Evolutionary conservation across 2,797 vertebrate species (phyloP).

Genomic region (Nyctibius grandis): DNA sequence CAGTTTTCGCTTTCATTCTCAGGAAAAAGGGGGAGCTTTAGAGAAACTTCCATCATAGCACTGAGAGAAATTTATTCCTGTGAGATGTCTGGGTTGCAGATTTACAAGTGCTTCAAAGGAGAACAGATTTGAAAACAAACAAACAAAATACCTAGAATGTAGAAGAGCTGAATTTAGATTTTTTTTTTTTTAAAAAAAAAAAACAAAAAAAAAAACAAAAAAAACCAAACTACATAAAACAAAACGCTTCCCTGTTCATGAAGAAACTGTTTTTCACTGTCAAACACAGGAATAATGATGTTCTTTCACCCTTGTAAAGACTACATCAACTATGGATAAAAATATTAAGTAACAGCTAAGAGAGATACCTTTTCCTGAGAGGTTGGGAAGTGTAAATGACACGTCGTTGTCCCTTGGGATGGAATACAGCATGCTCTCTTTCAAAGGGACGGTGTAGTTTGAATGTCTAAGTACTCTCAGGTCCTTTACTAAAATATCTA

Average conservation of each 20-base stretch:
- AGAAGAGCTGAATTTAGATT: not conserved
- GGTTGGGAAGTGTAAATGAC: conserved; percentile 82
- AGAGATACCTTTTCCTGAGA: conserved; percentile 81
- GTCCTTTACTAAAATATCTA: conserved; percentile 88
- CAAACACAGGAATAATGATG: not conserved
- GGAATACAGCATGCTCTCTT: conserved; percentile 88
- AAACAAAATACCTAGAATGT: not conserved
- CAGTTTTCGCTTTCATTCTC: not conserved
- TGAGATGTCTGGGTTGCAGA: not conserved
- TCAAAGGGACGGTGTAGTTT: conserved; percentile 82
- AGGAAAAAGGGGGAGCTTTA: not conserved
- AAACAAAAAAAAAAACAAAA: not conserved
- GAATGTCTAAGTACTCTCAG: conserved; percentile 83
- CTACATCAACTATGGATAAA: not conserved
- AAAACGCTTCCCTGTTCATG: not conserved
- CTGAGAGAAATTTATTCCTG: not conserved
- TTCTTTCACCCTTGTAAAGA: not conserved
- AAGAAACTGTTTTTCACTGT: not conserved
- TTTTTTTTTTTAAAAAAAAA: not conserved
- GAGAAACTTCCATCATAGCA: not conserved
- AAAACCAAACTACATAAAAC: not conserved
- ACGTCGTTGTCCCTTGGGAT: conserved; percentile 83
- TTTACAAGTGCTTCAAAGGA: not conserved
- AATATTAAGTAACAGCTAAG: not conserved
- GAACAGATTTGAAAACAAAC: not conserved